phyloP scores from a whole-genome alignment of 2,797 vertebrate genomes.

The Oreortyx pictus region DNA sequence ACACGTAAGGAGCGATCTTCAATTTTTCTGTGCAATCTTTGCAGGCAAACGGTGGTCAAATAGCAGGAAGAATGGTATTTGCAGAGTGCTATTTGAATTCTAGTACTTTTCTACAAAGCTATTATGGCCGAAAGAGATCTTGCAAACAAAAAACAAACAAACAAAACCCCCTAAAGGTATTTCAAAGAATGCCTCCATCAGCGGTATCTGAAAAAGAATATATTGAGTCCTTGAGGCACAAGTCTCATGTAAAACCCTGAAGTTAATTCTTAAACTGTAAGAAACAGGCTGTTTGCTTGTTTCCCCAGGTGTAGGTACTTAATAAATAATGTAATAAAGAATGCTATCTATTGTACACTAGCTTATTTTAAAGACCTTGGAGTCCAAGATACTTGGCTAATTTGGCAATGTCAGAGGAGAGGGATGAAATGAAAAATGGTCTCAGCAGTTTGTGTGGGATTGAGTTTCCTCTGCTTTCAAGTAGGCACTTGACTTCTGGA shows the following conservation, averaged over 20 bases:
- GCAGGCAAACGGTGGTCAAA: neutral
- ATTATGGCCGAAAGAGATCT: neutral
- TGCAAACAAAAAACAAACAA: neutral
- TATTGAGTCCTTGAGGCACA: neutral
- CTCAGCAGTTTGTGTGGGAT: neutral
- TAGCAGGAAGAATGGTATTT: neutral
- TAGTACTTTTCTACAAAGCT: neutral
- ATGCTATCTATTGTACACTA: neutral
- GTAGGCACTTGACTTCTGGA: neutral
- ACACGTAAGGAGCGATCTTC: neutral
- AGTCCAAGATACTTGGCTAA: neutral
- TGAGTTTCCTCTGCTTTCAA: neutral
- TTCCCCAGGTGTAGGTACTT: neutral
- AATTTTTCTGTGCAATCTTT: fast-evolving
- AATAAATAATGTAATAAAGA: neutral
- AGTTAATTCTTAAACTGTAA: neutral
- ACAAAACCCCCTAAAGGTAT: neutral
- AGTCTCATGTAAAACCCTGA: neutral
- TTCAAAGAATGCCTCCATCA: neutral
- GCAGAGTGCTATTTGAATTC: neutral
- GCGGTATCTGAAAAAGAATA: neutral
- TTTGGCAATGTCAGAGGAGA: neutral
- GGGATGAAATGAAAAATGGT: neutral
- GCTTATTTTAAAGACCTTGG: neutral
- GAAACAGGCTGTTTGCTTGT: neutral